Evolutionary conservation across 2,113 vertebrate genomes (phyloP), one percentile per base, ranked within the genome.

Genomic region (Leucoraja erinaceus): DNA sequence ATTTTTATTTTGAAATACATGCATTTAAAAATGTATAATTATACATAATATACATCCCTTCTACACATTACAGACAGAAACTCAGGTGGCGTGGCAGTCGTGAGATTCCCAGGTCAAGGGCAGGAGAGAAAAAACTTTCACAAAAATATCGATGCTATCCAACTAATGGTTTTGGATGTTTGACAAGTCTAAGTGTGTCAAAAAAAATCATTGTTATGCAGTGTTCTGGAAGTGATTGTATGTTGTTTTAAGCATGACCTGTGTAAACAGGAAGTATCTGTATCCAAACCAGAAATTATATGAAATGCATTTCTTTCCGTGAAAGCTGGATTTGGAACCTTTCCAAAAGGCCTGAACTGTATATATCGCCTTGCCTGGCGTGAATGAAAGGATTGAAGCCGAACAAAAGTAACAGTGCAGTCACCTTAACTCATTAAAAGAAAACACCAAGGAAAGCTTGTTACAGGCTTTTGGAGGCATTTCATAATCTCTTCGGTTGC

Each of bases 231-330:
- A 91, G 90, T 47, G 66, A 68, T 91, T 91, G 33, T 72, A 91
- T 91, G 90, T 91, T 91, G 90, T 91, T 91, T 88, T 91, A 91
- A 91, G 90, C 31, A 91, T 91, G 68, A 91, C 68, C 90, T 63
- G 68, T 91, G 90, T 91, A 91, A 91, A 91, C 90, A 91, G 90
- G 90, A 91, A 91, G 90, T 91, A 72, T 70, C 66, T 91, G 72
- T 91, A 91, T 91, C 68, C 90, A 72, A 91, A 91, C 90, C 90
- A 91, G 90, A 91, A 91, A 91, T 91, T 91, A 91, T 91, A 91
- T 91, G 90, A 91, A 91, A 91, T 91, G 90, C 90, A 70, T 68
- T 91, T 91, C 90, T 72, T 72, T 91, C 90, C 68, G 90, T 91
- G 90, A 70, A 74, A 68, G 18, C 90, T 54, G 90, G 18, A 72